Conservation (phyloP, 2,888 invertebrate species). For the Venusia cambrica region DNA sequence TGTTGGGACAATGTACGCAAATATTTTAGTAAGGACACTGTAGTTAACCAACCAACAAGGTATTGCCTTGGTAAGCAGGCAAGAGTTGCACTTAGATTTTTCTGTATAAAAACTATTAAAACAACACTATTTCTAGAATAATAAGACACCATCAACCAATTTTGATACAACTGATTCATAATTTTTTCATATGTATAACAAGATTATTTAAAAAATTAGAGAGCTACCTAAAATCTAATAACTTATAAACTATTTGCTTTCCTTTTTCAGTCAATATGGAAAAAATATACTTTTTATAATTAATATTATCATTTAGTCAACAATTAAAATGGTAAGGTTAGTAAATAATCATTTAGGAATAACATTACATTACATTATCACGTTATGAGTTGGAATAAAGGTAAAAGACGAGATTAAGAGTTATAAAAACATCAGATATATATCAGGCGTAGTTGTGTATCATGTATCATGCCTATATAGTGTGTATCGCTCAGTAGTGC, state of each 20-base stretch:
- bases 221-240: conserved; percentile 58
- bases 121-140: conserved; percentile 25
- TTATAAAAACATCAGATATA: no score
- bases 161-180: conserved; percentile 9
- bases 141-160: conserved; percentile 23
- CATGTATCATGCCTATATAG: no score
- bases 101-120: conserved; percentile 4
- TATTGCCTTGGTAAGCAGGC: no score
- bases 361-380: conserved; percentile 42
- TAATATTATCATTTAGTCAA: conserved; percentile 34
- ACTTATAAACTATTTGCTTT: conserved; percentile 19
- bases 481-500: no score
- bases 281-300: conserved; percentile 39
- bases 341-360: conserved; percentile 39
- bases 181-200: conserved; percentile 22
- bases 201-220: conserved; percentile 44
- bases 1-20: no score
- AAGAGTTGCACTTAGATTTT: conserved; percentile 1
- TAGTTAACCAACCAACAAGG: no score
- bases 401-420: no score
- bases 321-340: conserved; percentile 28
- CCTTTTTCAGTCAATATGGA: conserved; percentile 45
- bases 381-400: conserved; percentile 23
- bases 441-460: no score
- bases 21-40: no score